A percentile compares a stretch with the other conserved stretches of the same genome.
These are phyloP conservation scores for Drosophila setifemur DNA, from an alignment of 1,140 invertebrate genomes.

Conservation along the genomic window DNA sequence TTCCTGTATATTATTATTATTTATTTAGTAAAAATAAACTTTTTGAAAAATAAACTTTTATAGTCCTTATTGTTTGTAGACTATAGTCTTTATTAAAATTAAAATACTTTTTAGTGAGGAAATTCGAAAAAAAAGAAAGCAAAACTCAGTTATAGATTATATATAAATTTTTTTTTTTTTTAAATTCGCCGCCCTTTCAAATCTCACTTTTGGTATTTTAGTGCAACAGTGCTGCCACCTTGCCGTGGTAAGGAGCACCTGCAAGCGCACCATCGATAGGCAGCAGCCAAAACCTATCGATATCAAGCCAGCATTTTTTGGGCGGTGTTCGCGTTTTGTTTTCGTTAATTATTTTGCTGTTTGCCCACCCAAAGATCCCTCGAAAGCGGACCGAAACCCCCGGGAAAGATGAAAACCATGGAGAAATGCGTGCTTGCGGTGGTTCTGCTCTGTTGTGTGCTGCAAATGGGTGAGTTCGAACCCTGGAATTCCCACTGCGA, in stretches of 20 bases:
- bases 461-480: conserved; percentile 61
- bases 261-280: conserved; percentile 17
- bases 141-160: too few species aligned
- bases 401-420: conserved; percentile 36
- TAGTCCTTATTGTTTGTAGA: too few species aligned
- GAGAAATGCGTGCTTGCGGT: conserved; percentile 40
- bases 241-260: background rate
- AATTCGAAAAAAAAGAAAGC: too few species aligned
- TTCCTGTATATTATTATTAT: too few species aligned
- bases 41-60: too few species aligned
- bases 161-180: too few species aligned
- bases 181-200: background rate
- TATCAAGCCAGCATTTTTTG: conserved; percentile 48
- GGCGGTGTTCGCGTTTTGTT: conserved; percentile 56
- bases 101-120: too few species aligned
- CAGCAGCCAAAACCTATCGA: conserved; percentile 7
- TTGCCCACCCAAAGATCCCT: background rate
- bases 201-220: background rate
- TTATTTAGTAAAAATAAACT: too few species aligned
- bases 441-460: conserved; percentile 41
- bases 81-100: too few species aligned
- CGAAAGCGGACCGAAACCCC: background rate
- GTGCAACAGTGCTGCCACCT: background rate
- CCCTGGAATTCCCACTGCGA: background rate
- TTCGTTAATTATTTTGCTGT: conserved; percentile 29